Base-by-base conservation (phyloP, 2,797 vertebrate species). In the Sphaeramia orbicularis region DNA sequence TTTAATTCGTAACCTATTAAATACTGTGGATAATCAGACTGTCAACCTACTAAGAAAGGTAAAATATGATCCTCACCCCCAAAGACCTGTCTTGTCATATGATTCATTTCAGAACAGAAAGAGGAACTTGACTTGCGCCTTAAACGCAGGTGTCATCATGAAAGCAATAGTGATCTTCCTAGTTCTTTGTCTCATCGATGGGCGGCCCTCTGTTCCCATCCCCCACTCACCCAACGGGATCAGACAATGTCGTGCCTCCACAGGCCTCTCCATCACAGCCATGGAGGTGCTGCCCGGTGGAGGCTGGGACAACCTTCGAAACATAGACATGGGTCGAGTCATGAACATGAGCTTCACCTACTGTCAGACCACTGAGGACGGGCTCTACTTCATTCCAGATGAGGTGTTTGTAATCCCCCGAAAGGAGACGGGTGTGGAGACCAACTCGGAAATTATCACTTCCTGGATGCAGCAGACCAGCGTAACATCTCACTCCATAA, bases 241-340 rank as follows among this genome's bases (percentile, higher is more conserved):
- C 62, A 89, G 85, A 4, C 80, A 74, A 35, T 97, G 96, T 63
- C 93, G 85, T 9, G 74, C 85, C 42, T 76, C 86, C 55, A 41
- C 56, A 49, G 86, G 90, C 82, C 15, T 83, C 65, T 91, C 93
- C 4, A 52, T 93, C 32, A 80, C 95, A 1, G 87, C 93, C 0
- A 78, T 98, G 74, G 96, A 96, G 80, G 97, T 96, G 59, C 90
- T 98, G 40, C 96, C 96, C 0, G 96, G 97, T 0, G 96, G 96
- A 0, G 96, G 96, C 38, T 98, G 96, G 96, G 96, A 98, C 75
- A 98, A 98, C 48, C 94, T 98, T 14, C 89, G 95, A 1, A 98
- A 98, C 71, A 3, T 96, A 76, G 97, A 97, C 49, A 94, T 95
- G 94, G 96, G 96, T 7, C 91, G 92, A 59, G 97, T 98, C 42